A percentile compares a stretch with the other conserved stretches of the same genome.
Evolutionary conservation across 2,888 invertebrate species (phyloP).

Genomic region (Sarcophaga caerulescens): DNA sequence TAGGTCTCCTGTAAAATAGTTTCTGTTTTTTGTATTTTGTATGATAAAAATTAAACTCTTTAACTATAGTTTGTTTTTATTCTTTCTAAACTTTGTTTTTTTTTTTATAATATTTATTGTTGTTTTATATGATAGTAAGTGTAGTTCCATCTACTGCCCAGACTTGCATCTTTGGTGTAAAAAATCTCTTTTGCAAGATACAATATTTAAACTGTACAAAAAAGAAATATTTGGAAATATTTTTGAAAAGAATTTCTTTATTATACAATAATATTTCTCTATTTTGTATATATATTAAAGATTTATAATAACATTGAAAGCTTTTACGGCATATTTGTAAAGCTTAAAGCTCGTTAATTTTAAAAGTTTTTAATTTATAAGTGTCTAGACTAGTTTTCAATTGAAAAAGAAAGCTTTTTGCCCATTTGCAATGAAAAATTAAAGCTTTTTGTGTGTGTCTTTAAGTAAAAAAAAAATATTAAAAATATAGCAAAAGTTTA

Average conservation of each 20-base stretch:
- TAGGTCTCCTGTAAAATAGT: not conserved
- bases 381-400: slow-evolving; percentile 37
- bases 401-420: slow-evolving; percentile 39
- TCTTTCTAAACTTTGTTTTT: slow-evolving; percentile 11
- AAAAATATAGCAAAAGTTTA: not conserved
- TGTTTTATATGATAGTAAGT: slow-evolving; percentile 43
- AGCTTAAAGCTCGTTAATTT: slow-evolving; percentile 47
- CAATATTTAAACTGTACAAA: slow-evolving; percentile 34
- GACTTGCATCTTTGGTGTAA: slow-evolving; percentile 79
- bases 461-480: slow-evolving; percentile 7
- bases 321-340: slow-evolving; percentile 34
- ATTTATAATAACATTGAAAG: slow-evolving; percentile 59
- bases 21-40: slow-evolving; percentile 4
- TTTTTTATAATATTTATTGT: no score
- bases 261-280: slow-evolving; percentile 70
- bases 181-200: slow-evolving; percentile 60
- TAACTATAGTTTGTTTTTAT: slow-evolving; percentile 41
- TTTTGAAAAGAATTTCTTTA: slow-evolving; percentile 63
- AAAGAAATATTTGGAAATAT: not conserved
- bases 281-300: slow-evolving; percentile 74
- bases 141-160: slow-evolving; percentile 81
- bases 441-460: slow-evolving; percentile 64
- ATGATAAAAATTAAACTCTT: slow-evolving; percentile 29
- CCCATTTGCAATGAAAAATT: slow-evolving; percentile 16
- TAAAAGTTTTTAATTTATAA: slow-evolving; percentile 22